Percentiles rank a stretch among this genome's conserved stretches.
Conservation (phyloP, 2,888 invertebrate genomes). For the Diarsia rubi region DNA sequence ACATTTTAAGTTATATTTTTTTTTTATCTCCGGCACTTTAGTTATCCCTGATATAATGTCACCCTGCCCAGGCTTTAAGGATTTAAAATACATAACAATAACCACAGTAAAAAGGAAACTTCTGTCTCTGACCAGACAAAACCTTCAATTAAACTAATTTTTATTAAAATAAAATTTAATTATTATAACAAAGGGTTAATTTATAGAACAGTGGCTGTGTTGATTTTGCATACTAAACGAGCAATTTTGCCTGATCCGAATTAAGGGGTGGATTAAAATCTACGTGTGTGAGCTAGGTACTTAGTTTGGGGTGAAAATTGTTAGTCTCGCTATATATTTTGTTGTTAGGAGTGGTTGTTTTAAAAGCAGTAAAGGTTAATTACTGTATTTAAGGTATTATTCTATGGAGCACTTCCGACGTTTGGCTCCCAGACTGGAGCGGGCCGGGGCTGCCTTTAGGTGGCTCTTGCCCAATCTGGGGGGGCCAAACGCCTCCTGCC, state of each 20-base stretch:
- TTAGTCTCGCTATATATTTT: background rate
- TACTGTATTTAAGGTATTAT: background rate
- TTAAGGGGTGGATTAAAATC: constrained; percentile 64
- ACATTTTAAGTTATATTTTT: background rate
- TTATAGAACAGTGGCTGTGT: constrained; percentile 46
- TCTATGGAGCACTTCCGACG: no score
- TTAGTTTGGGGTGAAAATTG: constrained; percentile 27
- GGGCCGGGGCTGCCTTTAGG: no score
- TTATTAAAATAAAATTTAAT: constrained; percentile 32
- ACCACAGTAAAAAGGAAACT: background rate
- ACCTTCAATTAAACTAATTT: constrained; percentile 17
- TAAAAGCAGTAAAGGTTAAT: background rate
- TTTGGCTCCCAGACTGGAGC: no score
- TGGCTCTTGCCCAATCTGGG: no score
- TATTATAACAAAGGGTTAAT: constrained; percentile 44
- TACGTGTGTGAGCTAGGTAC: constrained; percentile 23
- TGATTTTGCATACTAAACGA: constrained; percentile 72
- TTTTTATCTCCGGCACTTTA: background rate
- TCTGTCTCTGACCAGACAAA: background rate
- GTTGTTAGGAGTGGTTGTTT: background rate
- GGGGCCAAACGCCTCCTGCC: no score
- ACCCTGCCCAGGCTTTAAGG: background rate
- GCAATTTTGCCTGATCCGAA: constrained; percentile 66
- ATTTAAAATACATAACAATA: background rate
- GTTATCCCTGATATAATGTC: background rate